Percentiles rank a stretch among this genome's conserved stretches.
phyloP scores from a whole-genome alignment of 2,113 vertebrate genomes.

The Rhombomys opimus region DNA sequence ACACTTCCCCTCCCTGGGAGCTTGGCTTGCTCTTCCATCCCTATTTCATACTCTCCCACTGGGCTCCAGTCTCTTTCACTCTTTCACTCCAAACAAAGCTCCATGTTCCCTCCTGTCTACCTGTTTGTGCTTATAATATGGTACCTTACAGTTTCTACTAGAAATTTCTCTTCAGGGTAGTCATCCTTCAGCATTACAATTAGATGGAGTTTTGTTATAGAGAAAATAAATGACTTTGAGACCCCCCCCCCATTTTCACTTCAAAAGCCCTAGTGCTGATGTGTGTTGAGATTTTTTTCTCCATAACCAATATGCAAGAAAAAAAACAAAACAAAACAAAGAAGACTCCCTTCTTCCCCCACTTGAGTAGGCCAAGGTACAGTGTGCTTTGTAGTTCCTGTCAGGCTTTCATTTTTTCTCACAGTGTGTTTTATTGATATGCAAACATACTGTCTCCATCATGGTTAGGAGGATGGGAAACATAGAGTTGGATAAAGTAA shows the following conservation, averaged over 20 bases:
- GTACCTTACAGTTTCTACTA: background rate
- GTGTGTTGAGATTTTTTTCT: background rate
- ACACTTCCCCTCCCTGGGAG: background rate
- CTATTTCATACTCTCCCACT: accelerated
- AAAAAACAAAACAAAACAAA: conserved; percentile 28
- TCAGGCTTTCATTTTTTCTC: background rate
- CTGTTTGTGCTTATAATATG: background rate
- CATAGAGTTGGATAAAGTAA: background rate
- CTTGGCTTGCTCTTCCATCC: background rate
- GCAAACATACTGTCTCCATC: background rate
- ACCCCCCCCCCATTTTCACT: background rate
- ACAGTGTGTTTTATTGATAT: background rate
- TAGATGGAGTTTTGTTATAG: background rate
- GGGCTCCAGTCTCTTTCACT: background rate
- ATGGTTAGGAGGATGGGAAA: background rate
- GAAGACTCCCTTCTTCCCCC: background rate
- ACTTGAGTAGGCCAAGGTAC: background rate
- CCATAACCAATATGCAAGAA: background rate
- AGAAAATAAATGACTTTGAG: conserved; percentile 32
- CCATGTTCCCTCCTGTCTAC: background rate
- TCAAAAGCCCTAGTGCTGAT: background rate
- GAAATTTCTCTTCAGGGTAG: background rate
- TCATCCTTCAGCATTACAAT: background rate
- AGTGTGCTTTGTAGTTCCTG: background rate
- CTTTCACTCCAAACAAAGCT: background rate